Evolutionary conservation across 2,888 invertebrate genomes (phyloP).

Genomic region (Oxyscelio sp.): DNA sequence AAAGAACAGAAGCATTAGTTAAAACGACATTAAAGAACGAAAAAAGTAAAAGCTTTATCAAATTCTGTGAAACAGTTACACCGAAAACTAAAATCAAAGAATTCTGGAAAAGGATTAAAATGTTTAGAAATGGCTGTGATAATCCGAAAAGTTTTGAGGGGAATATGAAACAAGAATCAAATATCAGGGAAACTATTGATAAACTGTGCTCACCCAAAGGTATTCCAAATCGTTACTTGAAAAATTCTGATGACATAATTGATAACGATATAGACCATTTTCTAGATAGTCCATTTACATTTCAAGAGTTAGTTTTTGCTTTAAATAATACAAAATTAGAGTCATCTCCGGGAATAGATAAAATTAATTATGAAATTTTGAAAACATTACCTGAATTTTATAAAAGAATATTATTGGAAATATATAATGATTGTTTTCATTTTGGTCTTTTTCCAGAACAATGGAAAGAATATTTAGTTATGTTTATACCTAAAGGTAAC

Average conservation of each 20-base stretch:
- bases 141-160: background rate
- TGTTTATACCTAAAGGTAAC: background rate
- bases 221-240: background rate
- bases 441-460: slow-evolving; percentile 10
- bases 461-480: slow-evolving; percentile 35
- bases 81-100: background rate
- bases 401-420: slow-evolving; percentile 29
- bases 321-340: slow-evolving; percentile 18
- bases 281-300: slow-evolving; percentile 10
- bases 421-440: slow-evolving; percentile 23
- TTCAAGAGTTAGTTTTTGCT: slow-evolving; percentile 18
- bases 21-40: slow-evolving; percentile 10
- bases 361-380: slow-evolving; percentile 42
- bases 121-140: slow-evolving; percentile 26
- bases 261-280: background rate
- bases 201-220: slow-evolving; percentile 8
- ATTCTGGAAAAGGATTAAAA: slow-evolving; percentile 54
- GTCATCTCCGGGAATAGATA: slow-evolving; percentile 48
- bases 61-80: slow-evolving; percentile 33
- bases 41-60: slow-evolving; percentile 26
- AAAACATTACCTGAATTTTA: slow-evolving; percentile 26
- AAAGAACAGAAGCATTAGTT: slow-evolving; percentile 26
- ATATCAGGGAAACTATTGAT: slow-evolving; percentile 9
- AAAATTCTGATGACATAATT: background rate
- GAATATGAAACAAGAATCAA: background rate